Conservation (phyloP, 2,888 invertebrate species). For the Germaria angustata region DNA sequence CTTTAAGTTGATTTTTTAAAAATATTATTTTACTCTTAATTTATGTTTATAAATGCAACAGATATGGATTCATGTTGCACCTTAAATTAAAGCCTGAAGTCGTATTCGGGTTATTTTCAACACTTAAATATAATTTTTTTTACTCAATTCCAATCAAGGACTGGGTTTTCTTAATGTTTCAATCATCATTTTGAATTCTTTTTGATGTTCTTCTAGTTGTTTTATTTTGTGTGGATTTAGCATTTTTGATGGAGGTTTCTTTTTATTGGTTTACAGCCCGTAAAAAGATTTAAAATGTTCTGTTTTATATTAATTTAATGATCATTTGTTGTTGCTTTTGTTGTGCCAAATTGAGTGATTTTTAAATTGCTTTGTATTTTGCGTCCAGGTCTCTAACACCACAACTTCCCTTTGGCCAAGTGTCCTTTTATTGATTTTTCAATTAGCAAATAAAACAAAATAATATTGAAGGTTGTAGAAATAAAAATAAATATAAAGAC, state of each 20-base stretch:
- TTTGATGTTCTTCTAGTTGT: neutral
- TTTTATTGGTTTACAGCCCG: conserved; percentile 25
- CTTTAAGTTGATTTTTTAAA: no score
- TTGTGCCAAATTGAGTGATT: neutral
- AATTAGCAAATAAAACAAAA: conserved; percentile 60
- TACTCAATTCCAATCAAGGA: neutral
- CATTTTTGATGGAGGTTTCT: no score
- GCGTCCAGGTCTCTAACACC: conserved; percentile 14
- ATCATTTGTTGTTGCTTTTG: neutral
- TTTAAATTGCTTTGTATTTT: conserved; percentile 12
- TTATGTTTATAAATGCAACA: no score
- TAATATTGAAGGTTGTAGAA: neutral
- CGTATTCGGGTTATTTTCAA: no score
- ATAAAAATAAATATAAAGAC: neutral
- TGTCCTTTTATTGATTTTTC: conserved; percentile 61
- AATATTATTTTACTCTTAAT: no score
- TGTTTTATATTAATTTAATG: conserved; percentile 37
- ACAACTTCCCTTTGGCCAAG: conserved; percentile 9
- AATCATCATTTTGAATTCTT: conserved; percentile 29
- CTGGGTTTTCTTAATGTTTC: conserved; percentile 13
- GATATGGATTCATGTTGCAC: no score
- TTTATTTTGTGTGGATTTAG: neutral
- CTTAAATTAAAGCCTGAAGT: no score
- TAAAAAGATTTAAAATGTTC: conserved; percentile 39
- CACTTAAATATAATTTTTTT: no score